Conservation (phyloP, 2,888 invertebrate genomes). For the Ichneumoninae sp. region DNA sequence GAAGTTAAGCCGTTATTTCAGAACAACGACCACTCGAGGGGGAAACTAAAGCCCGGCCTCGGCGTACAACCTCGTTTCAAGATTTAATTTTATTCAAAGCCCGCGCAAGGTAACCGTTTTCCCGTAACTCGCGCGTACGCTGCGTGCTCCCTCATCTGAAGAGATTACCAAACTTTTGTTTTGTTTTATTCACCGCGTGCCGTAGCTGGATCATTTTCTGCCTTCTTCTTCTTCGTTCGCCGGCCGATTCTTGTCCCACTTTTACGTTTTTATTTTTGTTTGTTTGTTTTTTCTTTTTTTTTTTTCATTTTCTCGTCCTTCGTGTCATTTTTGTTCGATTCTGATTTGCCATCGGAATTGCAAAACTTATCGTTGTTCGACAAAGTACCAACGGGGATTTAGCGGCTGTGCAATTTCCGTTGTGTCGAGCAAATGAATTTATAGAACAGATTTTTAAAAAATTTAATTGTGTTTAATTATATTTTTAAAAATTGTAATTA, state of each 20-base stretch:
- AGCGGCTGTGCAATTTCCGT: neutral
- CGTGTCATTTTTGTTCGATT: slow-evolving; percentile 6
- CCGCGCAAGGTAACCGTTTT: slow-evolving; percentile 19
- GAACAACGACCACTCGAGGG: slow-evolving; percentile 13
- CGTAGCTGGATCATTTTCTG: slow-evolving; percentile 4
- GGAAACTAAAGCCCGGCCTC: slow-evolving; percentile 8
- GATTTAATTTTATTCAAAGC: slow-evolving; percentile 53
- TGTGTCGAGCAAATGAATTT: slow-evolving; percentile 7
- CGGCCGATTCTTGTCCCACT: neutral
- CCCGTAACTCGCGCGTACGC: slow-evolving; percentile 32
- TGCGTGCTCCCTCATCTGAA: slow-evolving; percentile 40
- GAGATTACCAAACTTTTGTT: slow-evolving; percentile 58
- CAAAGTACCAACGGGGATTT: neutral
- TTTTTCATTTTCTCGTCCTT: neutral
- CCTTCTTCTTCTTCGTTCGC: neutral
- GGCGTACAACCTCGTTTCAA: slow-evolving; percentile 25
- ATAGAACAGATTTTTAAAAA: neutral
- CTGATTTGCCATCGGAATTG: slow-evolving; percentile 12
- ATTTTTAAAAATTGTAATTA: neutral
- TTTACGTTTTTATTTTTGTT: slow-evolving; percentile 16
- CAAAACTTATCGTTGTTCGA: slow-evolving; percentile 9
- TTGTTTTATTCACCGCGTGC: slow-evolving; percentile 25
- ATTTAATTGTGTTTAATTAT: no score
- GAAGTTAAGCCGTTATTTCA: slow-evolving; percentile 10
- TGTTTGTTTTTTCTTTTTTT: neutral